Base-by-base conservation (phyloP, 2,797 vertebrate species). In the Cryptoblepharus egeriae region DNA sequence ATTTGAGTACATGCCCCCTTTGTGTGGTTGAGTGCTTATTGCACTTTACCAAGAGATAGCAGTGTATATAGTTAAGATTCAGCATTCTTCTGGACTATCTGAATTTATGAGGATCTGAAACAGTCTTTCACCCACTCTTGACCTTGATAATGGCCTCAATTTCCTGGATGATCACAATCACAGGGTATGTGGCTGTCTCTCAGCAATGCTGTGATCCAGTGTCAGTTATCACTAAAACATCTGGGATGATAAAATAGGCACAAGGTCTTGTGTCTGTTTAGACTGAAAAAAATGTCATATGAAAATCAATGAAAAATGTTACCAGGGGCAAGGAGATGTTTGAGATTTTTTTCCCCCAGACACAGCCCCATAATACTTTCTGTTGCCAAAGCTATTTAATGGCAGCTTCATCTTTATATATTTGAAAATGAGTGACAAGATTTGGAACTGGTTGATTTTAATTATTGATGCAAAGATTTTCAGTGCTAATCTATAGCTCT, bases 101-200 rank as follows among this genome's bases (percentile, higher is more conserved):
- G 68, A 77, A 82, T 85, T 80, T 80, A 83, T 85, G 83, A 80
- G 65, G 65, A 78, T 74, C 63, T 78, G 75, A 82, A 78, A 74
- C 75, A 74, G 75, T 63, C 64, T 80, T 85, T 77, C 79, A 78
- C 20, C 71, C 61, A 85, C 57, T 86, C 75, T 63, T 74, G 39
- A 82, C 79, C 24, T 80, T 76, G 69, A 77, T 70, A 28, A 26
- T 85, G 75, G 30, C 12, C 82, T 88, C 81, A 20, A 5, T 11
- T 70, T 84, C 57, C 84, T 60, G 16, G 71, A 74, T 75, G 55
- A 39, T 63, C 55, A 75, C 2, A 65, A 81, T 76, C 83, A 61
- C 68, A 37, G 58, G 55, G 1, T 0, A 0, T 74, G 3, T 67
- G 10, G 2, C 82, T 1, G 1, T 28, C 18, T 10, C 70, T 5